Base-by-base conservation (phyloP, 2,113 vertebrate species). In the Chionis minor region DNA sequence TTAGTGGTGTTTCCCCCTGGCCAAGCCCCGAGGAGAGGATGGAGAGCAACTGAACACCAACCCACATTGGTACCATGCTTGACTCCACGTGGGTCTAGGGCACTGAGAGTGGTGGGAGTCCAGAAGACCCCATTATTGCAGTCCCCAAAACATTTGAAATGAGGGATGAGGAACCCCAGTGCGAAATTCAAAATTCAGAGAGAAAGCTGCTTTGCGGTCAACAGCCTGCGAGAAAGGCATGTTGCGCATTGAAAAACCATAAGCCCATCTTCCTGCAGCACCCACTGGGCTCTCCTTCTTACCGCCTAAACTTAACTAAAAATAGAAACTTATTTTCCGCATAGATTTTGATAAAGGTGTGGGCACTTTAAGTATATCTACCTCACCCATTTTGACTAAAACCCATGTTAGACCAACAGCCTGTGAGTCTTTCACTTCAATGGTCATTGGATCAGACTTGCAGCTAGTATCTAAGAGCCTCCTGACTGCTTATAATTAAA, bases 401-500 rank as follows among this genome's bases (percentile, higher is more conserved):
- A 38, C 8, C 13, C 27, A 6, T 4, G 1, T 88, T 52, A 77
- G 24, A 38, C 28, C 32, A 81, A 49, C 17, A 13, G 44, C 33
- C 27, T 69, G 38, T 30, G 40, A 84, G 19, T 26, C 54, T 88
- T 93, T 33, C n/a, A 35, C 32, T 70, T 88, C 71, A 78, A 1
- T 19, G 15, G 33, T 54, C 52, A 45, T 59, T 40, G 59, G 35
- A 56, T 75, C 70, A 88, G 74, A 82, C 23, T 19, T 54, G 67
- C 22, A 83, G 28, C 21, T 69, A 27, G 44, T 89, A 89, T 42
- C 67, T 38, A 79, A 88, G 73, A 86, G 52, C 69, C 86, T 95
- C 51, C 54, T 85, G 40, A 16, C 58, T 80, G 77, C 55, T 90
- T 85, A 28, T 75, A 87, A 95, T 87, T 89, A 65, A 96, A 87